Conservation (phyloP, 92 coral and sea anemone species). For the Zoanthus gigantus region DNA sequence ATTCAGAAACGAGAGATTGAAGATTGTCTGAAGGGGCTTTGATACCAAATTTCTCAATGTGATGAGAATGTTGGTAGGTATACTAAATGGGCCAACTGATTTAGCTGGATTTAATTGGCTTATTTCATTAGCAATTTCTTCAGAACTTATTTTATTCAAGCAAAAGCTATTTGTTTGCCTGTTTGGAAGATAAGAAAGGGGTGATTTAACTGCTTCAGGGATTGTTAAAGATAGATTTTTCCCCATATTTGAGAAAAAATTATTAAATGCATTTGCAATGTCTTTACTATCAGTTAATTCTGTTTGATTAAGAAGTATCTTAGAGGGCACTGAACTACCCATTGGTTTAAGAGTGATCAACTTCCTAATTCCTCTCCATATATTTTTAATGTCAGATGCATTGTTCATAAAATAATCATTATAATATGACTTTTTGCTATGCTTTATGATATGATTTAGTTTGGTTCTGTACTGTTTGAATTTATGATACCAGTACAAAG, state of each 20-base stretch:
- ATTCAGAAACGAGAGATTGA: too few species aligned
- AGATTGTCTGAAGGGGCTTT: too few species aligned
- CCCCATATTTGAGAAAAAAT: slow-evolving; percentile 40
- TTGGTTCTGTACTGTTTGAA: slow-evolving; percentile 34
- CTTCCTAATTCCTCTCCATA: slow-evolving; percentile 28
- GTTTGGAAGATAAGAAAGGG: slow-evolving; percentile 12
- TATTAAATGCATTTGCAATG: slow-evolving; percentile 49
- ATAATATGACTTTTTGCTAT: slow-evolving; percentile 30
- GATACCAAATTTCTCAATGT: too few species aligned
- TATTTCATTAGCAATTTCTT: slow-evolving; percentile 4
- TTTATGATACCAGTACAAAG: slow-evolving; percentile 27
- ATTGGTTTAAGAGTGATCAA: slow-evolving; percentile 20
- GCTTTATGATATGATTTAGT: slow-evolving; percentile 34
- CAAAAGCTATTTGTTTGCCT: slow-evolving; percentile 30
- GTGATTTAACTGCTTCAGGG: slow-evolving; percentile 22
- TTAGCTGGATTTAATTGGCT: neutral
- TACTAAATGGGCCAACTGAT: too few species aligned
- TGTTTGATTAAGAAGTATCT: slow-evolving; percentile 25
- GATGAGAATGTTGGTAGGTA: too few species aligned
- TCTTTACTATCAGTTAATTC: slow-evolving; percentile 33
- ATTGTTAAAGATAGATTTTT: slow-evolving; percentile 1
- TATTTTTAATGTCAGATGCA: slow-evolving; percentile 40
- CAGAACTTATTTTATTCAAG: neutral
- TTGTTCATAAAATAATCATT: slow-evolving; percentile 23
- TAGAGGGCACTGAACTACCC: slow-evolving; percentile 32